Evolutionary conservation across 2,113 vertebrate species (phyloP).

Genomic region (Platysteira castanea): DNA sequence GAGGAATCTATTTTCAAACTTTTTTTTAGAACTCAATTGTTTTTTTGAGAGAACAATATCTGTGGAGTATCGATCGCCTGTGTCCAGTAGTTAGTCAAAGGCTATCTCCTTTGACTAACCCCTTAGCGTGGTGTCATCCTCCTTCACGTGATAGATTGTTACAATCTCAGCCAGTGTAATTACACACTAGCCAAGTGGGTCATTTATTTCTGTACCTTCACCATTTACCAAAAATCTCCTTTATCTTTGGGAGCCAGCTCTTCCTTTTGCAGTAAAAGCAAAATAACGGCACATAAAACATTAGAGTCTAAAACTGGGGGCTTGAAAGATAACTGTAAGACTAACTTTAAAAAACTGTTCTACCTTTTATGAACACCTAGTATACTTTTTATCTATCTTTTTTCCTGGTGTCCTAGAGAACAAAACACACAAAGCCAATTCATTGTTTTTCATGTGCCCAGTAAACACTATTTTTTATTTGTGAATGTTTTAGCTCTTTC

Average conservation of each 20-base stretch:
- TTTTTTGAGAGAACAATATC: slow-evolving; percentile 89
- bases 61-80: slow-evolving; percentile 90
- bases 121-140: slow-evolving; percentile 90
- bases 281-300: slow-evolving; percentile 88
- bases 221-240: slow-evolving; percentile 94
- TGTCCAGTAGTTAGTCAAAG: slow-evolving; percentile 98
- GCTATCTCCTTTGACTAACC: slow-evolving; percentile 99
- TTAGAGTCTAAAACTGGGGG: slow-evolving; percentile 64
- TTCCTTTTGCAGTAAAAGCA: slow-evolving; percentile 89
- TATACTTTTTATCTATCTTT: slow-evolving; percentile 38
- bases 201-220: slow-evolving; percentile 99
- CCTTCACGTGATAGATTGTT: slow-evolving; percentile 94
- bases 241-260: slow-evolving; percentile 94
- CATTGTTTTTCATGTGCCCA: slow-evolving; percentile 22
- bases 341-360: slow-evolving; percentile 69
- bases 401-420: slow-evolving; percentile 1
- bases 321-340: slow-evolving; percentile 71
- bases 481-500: slow-evolving; percentile 21
- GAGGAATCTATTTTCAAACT: slow-evolving; percentile 91
- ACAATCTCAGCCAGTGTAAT: slow-evolving; percentile 96
- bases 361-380: slow-evolving; percentile 50
- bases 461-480: slow-evolving; percentile 57
- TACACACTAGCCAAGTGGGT: slow-evolving; percentile 92
- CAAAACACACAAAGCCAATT: slow-evolving; percentile 18
- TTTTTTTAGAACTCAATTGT: slow-evolving; percentile 87